Percentiles rank a stretch among this genome's conserved stretches.
phyloP scores from a whole-genome alignment of 2,888 invertebrate species.

The Priocnemis perturbator region DNA sequence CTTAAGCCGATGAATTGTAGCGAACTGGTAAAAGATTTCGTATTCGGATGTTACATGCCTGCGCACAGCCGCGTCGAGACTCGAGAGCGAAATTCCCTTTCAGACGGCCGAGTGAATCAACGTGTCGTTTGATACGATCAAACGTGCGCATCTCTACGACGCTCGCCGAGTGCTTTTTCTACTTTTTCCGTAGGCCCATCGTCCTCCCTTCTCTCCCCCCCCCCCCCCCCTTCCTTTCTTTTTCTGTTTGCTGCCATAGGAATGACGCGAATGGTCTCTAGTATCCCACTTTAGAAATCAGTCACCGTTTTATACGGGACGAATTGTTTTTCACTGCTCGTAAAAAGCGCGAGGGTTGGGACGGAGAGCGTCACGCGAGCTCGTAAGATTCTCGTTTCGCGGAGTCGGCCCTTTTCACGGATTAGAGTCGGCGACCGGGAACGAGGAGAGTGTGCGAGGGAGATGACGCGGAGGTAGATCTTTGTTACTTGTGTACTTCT shows the following conservation, averaged over 20 bases:
- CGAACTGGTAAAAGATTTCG: too few relatives aligned
- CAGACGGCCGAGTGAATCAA: slow-evolving; percentile 23
- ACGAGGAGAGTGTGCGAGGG: slow-evolving; percentile 13
- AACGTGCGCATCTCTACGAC: neutral
- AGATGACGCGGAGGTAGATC: slow-evolving; percentile 6
- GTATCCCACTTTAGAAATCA: slow-evolving; percentile 30
- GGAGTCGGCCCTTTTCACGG: slow-evolving; percentile 40
- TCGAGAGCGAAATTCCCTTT: slow-evolving; percentile 1
- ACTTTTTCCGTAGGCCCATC: neutral
- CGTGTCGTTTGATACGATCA: slow-evolving; percentile 29
- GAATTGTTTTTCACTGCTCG: slow-evolving; percentile 53
- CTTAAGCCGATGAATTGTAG: too few relatives aligned
- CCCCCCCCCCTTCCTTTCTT: neutral
- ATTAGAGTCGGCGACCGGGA: slow-evolving; percentile 40
- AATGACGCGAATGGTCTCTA: too few relatives aligned
- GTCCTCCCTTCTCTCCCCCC: neutral
- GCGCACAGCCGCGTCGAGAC: neutral
- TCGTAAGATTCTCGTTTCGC: slow-evolving; percentile 41
- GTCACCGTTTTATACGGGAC: slow-evolving; percentile 39
- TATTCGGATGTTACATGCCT: too few relatives aligned
- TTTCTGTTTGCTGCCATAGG: neutral
- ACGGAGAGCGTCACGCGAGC: slow-evolving; percentile 26
- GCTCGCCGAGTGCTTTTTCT: neutral
- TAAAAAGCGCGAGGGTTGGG: slow-evolving; percentile 35
- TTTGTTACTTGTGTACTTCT: slow-evolving; percentile 47